phyloP scores from a whole-genome alignment of 2,797 vertebrate genomes.

The Salmo trutta region DNA sequence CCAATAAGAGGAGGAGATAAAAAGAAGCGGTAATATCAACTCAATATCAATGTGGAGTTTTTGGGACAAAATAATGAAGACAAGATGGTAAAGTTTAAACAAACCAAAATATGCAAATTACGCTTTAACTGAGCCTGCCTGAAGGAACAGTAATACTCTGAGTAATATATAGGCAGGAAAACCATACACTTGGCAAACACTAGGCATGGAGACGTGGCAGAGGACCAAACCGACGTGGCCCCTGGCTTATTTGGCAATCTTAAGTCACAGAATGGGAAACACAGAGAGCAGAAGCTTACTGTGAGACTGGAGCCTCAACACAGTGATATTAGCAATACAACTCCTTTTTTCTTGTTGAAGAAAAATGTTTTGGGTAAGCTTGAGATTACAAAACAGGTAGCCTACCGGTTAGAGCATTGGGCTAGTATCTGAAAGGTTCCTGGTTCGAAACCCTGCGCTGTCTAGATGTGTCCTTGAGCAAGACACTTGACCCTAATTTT shows the following conservation, averaged over 20 bases:
- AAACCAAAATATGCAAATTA: neutral
- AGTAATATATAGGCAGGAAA: neutral
- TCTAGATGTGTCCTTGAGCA: too few species aligned
- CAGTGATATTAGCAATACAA: neutral
- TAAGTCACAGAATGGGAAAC: neutral
- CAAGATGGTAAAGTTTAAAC: neutral
- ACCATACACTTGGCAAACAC: constrained; percentile 23
- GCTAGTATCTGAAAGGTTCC: too few species aligned
- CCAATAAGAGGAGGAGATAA: constrained; percentile 35
- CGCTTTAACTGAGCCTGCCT: neutral
- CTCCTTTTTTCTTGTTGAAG: neutral
- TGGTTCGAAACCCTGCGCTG: too few species aligned
- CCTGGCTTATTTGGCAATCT: neutral
- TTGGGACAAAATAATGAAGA: too few species aligned
- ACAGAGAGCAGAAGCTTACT: neutral
- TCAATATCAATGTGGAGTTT: neutral
- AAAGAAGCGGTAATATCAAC: neutral
- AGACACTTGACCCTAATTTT: too few species aligned
- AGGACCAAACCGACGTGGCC: too few species aligned
- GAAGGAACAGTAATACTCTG: neutral
- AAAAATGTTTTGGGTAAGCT: neutral
- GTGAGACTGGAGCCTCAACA: neutral
- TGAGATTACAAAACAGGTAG: too few species aligned
- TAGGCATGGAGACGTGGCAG: neutral
- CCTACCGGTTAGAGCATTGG: too few species aligned